These are phyloP conservation scores for Oscheius sp. DNA, from an alignment of 2,888 invertebrate genomes.

Conservation along the genomic window DNA sequence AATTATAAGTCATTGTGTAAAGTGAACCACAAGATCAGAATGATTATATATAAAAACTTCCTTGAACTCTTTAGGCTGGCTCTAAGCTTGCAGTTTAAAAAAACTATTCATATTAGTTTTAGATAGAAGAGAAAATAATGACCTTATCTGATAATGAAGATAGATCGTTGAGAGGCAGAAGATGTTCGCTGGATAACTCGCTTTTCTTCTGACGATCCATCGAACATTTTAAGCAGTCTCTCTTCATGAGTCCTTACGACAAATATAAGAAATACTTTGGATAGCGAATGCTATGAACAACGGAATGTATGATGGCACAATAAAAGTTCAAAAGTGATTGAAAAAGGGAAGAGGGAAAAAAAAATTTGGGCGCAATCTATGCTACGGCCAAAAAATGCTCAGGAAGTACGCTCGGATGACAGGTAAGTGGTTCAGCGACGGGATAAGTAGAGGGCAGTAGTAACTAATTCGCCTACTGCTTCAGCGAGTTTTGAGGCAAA, in stretches of 20 bases:
- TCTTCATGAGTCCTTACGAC: conserved; percentile 13
- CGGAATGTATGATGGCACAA: neutral
- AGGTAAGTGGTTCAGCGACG: neutral
- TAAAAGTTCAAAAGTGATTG: neutral
- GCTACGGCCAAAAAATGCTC: neutral
- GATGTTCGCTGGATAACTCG: conserved; percentile 1
- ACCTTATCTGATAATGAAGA: neutral
- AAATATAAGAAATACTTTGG: neutral
- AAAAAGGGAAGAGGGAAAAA: neutral
- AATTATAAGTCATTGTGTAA: conserved; percentile 8
- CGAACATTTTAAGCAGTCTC: conserved; percentile 28
- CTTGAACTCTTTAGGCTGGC: too few relatives aligned
- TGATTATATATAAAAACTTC: too few relatives aligned
- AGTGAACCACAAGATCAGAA: neutral
- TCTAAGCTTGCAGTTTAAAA: too few relatives aligned
- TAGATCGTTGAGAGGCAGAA: conserved; percentile 10
- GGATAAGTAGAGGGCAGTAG: neutral
- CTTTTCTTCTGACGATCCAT: conserved; percentile 12
- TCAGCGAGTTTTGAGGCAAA: neutral
- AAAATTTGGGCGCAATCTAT: neutral
- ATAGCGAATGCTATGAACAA: too few relatives aligned
- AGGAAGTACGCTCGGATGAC: conserved; percentile 14
- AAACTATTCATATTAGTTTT: neutral
- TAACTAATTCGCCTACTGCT: neutral
- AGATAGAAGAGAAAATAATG: neutral